These are phyloP conservation scores for Dorcus hopei DNA, from an alignment of 2,888 invertebrate species.

Conservation along the genomic window DNA sequence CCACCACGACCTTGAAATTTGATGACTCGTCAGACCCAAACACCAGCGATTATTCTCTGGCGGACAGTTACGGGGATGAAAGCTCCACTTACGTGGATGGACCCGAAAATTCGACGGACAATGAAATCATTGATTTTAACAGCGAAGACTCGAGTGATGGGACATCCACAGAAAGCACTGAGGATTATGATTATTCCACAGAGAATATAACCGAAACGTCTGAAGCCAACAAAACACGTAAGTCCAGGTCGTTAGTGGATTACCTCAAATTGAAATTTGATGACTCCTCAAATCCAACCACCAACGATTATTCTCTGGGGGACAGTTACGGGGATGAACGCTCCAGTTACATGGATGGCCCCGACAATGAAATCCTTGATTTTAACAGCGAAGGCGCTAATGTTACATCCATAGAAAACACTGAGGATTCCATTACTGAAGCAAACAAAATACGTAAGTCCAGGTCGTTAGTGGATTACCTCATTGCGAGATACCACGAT, in stretches of 20 bases:
- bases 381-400: background rate
- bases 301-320: too few species aligned
- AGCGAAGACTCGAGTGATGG: background rate
- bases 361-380: background rate
- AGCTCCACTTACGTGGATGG: background rate
- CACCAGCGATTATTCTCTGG: background rate
- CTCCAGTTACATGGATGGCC: background rate
- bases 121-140: background rate
- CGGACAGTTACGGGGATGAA: background rate
- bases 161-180: too few species aligned
- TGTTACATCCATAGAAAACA: too few species aligned
- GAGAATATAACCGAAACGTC: background rate
- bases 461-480: conserved; percentile 44
- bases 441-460: conserved; percentile 18
- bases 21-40: background rate
- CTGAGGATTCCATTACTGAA: too few species aligned
- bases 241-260: conserved; percentile 41
- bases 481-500: conserved; percentile 43
- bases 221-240: conserved; percentile 15
- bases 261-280: conserved; percentile 30
- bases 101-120: background rate
- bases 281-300: too few species aligned
- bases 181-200: too few species aligned
- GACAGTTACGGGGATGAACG: too few species aligned
- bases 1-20: background rate